These are phyloP conservation scores for Urocynchramus pylzowi DNA, from an alignment of 2,113 vertebrate genomes.

Conservation along the genomic window DNA sequence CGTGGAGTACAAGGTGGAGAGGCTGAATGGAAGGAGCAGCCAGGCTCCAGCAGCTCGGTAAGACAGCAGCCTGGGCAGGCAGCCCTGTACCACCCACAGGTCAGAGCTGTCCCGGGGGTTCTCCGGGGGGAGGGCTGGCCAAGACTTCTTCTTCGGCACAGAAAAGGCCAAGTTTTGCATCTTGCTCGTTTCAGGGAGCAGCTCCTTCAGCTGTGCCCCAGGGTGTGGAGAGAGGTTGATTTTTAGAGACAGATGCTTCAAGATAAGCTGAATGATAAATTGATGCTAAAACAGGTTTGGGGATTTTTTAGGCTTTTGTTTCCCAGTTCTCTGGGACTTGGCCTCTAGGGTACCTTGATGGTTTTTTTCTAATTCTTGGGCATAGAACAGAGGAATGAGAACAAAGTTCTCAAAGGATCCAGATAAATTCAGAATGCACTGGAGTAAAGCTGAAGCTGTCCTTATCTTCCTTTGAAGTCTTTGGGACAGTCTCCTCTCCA, in stretches of 20 bases:
- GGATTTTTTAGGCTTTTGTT: neutral
- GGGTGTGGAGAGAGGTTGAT: neutral
- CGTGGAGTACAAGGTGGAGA: conserved; percentile 86
- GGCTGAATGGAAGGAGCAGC: conserved; percentile 58
- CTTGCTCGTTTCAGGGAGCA: neutral
- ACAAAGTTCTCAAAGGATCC: neutral
- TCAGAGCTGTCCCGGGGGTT: neutral
- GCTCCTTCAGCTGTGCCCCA: neutral
- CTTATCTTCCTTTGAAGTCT: neutral
- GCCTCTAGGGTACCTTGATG: neutral
- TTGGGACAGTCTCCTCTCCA: neutral
- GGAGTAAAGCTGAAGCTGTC: neutral
- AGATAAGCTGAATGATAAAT: neutral
- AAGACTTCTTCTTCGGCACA: neutral
- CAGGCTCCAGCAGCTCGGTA: conserved; percentile 77
- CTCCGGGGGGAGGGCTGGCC: neutral
- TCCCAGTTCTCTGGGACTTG: neutral
- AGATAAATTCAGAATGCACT: neutral
- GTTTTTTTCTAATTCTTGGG: neutral
- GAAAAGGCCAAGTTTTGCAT: neutral
- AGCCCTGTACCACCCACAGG: fast-evolving
- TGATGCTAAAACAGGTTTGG: neutral
- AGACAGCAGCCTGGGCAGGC: neutral
- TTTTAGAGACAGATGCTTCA: neutral
- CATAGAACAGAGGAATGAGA: neutral